Evolutionary conservation across 2,797 vertebrate species (phyloP).

Genomic region (Aeoliscus strigatus): DNA sequence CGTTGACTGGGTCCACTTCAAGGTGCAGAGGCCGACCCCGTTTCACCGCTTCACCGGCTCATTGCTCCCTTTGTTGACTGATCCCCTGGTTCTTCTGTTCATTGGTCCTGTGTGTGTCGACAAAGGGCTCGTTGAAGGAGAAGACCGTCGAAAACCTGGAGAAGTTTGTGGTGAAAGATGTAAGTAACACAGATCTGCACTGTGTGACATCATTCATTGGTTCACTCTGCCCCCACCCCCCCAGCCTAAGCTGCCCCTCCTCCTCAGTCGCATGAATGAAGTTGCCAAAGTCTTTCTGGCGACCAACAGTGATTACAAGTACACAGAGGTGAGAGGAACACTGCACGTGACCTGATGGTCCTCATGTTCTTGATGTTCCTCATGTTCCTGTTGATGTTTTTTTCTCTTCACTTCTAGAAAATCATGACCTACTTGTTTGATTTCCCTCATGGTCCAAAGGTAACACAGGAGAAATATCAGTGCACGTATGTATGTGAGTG

Average conservation of each 20-base stretch:
- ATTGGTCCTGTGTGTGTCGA: conserved; percentile 16
- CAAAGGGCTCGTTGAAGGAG: conserved; percentile 95
- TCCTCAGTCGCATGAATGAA: conserved; percentile 97
- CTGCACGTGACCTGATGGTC: no score
- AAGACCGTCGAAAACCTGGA: conserved; percentile 97
- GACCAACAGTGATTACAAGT: conserved; percentile 99
- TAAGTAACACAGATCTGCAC: conserved; percentile 72
- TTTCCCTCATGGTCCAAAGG: conserved; percentile 96
- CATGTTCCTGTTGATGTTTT: conserved; percentile 1
- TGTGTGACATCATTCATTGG: conserved; percentile 8
- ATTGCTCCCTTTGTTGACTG: no score
- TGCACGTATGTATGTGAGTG: no score
- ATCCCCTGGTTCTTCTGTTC: no score
- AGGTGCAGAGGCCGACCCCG: no score
- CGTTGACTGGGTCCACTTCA: conserved; percentile 98
- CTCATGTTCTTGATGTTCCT: not conserved
- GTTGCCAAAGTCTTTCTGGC: conserved; percentile 97
- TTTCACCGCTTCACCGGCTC: no score
- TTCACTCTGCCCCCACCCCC: conserved; percentile 33
- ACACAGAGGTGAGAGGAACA: conserved; percentile 87
- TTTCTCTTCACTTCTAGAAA: conserved; percentile 79
- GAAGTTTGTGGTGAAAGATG: conserved; percentile 97
- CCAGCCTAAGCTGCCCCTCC: conserved; percentile 91
- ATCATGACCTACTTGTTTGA: conserved; percentile 99
- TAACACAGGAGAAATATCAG: no score